These are phyloP conservation scores for Platypus cylindrus DNA, from an alignment of 2,888 invertebrate species.

Conservation along the genomic window DNA sequence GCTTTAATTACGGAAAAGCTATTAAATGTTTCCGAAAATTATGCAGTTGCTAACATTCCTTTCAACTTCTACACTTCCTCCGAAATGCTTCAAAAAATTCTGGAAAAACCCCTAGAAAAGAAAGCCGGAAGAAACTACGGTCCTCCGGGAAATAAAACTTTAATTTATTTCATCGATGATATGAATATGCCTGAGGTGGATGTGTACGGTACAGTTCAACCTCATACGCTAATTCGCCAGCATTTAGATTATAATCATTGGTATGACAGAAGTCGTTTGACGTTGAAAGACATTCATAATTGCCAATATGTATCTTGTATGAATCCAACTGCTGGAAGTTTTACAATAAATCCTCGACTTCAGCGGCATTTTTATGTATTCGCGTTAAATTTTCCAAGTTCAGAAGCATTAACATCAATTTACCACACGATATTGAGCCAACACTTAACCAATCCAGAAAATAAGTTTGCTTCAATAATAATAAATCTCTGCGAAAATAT, in stretches of 20 bases:
- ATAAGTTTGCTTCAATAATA: conserved; percentile 61
- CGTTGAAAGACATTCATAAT: conserved; percentile 89
- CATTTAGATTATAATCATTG: conserved; percentile 94
- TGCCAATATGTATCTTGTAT: conserved; percentile 95
- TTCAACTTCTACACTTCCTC: conserved; percentile 95
- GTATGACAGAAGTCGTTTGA: conserved; percentile 80
- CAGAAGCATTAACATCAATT: conserved; percentile 75
- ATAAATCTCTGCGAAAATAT: conserved; percentile 58
- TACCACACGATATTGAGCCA: conserved; percentile 81
- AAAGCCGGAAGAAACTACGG: conserved; percentile 91
- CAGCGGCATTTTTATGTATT: conserved; percentile 85
- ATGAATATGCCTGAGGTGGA: conserved; percentile 96
- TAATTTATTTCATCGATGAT: conserved; percentile 93
- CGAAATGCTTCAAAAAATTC: conserved; percentile 82
- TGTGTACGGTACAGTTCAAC: conserved; percentile 87
- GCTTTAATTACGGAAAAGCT: conserved; percentile 63
- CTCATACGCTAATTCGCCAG: conserved; percentile 89
- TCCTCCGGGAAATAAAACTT: conserved; percentile 85
- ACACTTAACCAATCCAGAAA: conserved; percentile 69
- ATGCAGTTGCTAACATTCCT: conserved; percentile 80
- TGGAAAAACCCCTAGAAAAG: conserved; percentile 92
- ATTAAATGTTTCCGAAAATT: conserved; percentile 66
- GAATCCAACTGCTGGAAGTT: conserved; percentile 97
- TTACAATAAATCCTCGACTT: conserved; percentile 88
- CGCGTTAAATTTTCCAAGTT: conserved; percentile 64